Evolutionary conservation across 2,797 vertebrate species (phyloP).

Genomic region (Hipposideros larvatus): DNA sequence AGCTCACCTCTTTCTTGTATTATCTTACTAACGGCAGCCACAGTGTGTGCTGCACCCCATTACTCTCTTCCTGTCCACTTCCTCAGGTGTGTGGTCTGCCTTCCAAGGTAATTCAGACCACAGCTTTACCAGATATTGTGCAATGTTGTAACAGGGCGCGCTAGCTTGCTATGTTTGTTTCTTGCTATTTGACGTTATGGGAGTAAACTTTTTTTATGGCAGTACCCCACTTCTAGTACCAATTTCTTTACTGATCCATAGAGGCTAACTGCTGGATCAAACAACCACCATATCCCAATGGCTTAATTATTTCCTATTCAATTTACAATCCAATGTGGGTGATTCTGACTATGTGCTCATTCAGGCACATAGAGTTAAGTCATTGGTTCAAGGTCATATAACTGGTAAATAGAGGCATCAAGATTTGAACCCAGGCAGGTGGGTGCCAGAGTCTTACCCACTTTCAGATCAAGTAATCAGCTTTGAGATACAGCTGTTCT

Average conservation of each 20-base stretch:
- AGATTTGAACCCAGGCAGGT: background rate
- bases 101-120: background rate
- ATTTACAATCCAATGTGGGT: background rate
- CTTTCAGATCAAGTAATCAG: background rate
- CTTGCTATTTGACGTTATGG: too few species aligned
- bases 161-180: background rate
- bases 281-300: background rate
- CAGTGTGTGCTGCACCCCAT: rapidly evolving
- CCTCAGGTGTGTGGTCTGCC: background rate
- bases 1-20: background rate
- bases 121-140: background rate
- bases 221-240: background rate
- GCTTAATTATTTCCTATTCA: background rate
- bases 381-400: background rate
- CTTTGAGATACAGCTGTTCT: background rate
- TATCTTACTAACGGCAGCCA: too few species aligned
- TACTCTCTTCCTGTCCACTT: background rate
- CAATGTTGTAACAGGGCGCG: too few species aligned
- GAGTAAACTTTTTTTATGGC: background rate
- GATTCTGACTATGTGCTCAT: background rate
- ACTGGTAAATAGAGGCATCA: background rate
- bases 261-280: background rate
- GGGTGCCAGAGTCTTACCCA: background rate
- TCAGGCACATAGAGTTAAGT: background rate
- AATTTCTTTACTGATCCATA: background rate